Evolutionary conservation across 2,888 invertebrate species (phyloP), one percentile per base, ranked within the genome.

Genomic region (Rhopalosiphum nymphaeae): DNA sequence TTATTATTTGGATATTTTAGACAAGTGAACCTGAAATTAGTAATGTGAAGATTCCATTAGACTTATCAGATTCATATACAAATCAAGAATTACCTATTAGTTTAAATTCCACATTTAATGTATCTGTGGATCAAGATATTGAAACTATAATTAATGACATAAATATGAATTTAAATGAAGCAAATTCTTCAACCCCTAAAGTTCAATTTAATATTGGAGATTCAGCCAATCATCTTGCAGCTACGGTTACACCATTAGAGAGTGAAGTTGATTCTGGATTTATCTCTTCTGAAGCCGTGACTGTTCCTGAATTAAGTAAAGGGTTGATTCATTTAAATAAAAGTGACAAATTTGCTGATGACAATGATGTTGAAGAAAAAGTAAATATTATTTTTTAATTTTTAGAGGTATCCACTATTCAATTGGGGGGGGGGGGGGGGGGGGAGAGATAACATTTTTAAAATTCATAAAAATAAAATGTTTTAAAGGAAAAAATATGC

Each of bases 191-290:
- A 44, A 94, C 94, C 29, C 94, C 94, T 21, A 94, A 94, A 92
- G 89, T 94, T 61, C 94, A 94, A 53, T 94, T 94, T 2, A 94
- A 92, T 89, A 94, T 94, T 92, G 94, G 94, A 53, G 94, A 94
- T 94, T 90, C 94, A 16, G 90, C 94, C 21, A 86, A 90, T 86
- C 90, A 90, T 61, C 61, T 91, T n/a, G 86, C 61, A 1, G 53
- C 78, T 56, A 49, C 86, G 25, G 57, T 94, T 67, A 94, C 90
- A 46, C 67, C 89, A 67, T 91, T 94, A 86, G 94, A 94, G 86
- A 95, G 95, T 91, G 95, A 95, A 94, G 95, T 95, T 84, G 95
- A 95, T 92, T 95, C 95, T 5, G 95, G 95, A 29, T 95, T 95
- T 94, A 95, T 95, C 42, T 95, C 95, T n/a, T 95, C 95, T 29